Percentiles rank a stretch among this genome's conserved stretches.
Conservation (phyloP, 2,113 vertebrate species). For the Xiphorhynchus elegans region DNA sequence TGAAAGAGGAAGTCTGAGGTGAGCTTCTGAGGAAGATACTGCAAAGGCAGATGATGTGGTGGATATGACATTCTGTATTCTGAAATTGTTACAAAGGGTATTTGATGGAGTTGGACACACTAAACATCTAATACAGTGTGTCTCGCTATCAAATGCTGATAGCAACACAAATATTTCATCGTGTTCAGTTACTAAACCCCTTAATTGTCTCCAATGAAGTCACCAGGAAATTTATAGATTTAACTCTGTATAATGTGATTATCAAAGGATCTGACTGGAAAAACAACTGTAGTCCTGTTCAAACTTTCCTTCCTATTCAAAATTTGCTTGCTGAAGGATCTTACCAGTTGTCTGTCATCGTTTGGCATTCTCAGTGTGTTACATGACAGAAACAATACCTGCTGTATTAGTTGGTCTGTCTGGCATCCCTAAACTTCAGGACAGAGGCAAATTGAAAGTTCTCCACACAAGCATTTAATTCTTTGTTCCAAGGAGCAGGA, state of each 20-base stretch:
- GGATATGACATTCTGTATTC: background rate
- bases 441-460: background rate
- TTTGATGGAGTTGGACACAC: background rate
- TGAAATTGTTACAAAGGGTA: background rate
- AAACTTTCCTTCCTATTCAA: background rate
- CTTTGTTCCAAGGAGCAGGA: background rate
- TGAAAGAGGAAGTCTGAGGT: background rate
- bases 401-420: background rate
- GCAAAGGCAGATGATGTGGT: background rate
- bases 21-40: background rate
- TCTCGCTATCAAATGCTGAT: background rate
- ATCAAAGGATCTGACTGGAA: background rate
- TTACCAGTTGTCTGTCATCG: background rate
- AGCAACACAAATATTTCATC: background rate
- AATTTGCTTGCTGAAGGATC: background rate
- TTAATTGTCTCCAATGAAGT: background rate
- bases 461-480: background rate
- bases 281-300: background rate
- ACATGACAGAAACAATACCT: background rate
- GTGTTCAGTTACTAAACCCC: background rate
- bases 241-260: background rate
- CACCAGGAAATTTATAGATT: background rate
- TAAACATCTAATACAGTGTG: background rate
- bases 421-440: background rate
- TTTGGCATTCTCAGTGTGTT: background rate